Conservation (phyloP, 2,797 vertebrate genomes). For the Cygnus olor region DNA sequence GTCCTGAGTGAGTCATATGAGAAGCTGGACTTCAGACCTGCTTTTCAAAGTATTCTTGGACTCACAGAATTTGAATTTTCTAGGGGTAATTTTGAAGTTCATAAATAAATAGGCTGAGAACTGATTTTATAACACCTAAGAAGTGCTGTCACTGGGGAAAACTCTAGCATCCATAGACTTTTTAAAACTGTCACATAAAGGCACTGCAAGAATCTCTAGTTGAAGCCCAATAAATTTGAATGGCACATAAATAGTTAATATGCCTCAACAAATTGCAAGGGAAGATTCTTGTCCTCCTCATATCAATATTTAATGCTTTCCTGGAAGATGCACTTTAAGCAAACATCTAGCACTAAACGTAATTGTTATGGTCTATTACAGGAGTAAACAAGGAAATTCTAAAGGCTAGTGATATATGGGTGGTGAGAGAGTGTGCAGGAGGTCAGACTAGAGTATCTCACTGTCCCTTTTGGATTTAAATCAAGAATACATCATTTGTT, state of each 20-base stretch:
- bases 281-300: neutral
- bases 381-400: neutral
- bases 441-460: neutral
- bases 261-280: neutral
- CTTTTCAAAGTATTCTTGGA: neutral
- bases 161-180: neutral
- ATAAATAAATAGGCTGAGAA: neutral
- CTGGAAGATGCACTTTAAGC: neutral
- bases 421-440: neutral
- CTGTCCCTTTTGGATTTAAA: neutral
- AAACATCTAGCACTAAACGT: neutral
- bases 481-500: neutral
- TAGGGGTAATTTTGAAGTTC: neutral
- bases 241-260: neutral
- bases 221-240: neutral
- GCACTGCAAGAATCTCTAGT: neutral
- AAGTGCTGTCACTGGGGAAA: neutral
- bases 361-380: neutral
- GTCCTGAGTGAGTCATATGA: neutral
- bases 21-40: neutral
- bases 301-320: constrained; percentile 16
- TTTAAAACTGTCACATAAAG: neutral
- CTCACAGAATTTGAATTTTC: neutral
- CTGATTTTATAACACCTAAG: neutral
- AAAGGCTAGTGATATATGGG: neutral